phyloP scores from a whole-genome alignment of 23 tunicate species.

The Oikopleura dioica region DNA sequence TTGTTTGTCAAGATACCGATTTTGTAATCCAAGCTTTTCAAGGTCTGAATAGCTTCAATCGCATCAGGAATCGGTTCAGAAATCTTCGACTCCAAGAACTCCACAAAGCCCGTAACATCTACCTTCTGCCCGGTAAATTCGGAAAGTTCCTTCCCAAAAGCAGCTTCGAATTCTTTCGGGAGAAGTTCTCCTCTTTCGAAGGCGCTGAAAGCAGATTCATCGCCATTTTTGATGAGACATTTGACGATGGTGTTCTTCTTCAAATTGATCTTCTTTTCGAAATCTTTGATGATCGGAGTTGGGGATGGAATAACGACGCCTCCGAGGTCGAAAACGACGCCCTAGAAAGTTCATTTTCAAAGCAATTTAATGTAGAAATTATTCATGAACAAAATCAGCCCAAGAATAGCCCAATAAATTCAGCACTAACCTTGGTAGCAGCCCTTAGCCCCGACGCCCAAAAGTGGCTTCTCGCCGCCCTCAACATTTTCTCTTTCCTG shows the following conservation, averaged over 20 bases:
- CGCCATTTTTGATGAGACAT: constrained; percentile 31
- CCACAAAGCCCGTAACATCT: constrained; percentile 39
- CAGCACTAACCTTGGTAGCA: no score
- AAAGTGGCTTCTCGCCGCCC: no score
- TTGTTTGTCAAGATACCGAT: constrained; percentile 80
- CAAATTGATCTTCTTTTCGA: constrained; percentile 29
- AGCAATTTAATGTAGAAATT: no score
- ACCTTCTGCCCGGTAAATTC: constrained; percentile 25
- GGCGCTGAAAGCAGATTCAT: constrained; percentile 56
- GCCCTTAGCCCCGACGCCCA: no score
- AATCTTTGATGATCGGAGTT: constrained; percentile 63
- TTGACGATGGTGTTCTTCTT: constrained; percentile 47
- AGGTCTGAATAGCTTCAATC: constrained; percentile 39
- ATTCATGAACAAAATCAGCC: no score
- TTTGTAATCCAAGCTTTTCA: constrained; percentile 30
- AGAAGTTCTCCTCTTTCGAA: constrained; percentile 46
- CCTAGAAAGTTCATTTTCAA: no score
- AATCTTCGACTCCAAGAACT: constrained; percentile 46
- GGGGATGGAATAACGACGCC: constrained; percentile 90
- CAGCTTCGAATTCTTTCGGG: constrained; percentile 43
- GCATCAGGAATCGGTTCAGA: constrained; percentile 57
- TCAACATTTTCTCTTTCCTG: no score
- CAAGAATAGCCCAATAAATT: no score
- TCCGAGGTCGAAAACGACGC: constrained; percentile 94
- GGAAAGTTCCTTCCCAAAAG: constrained; percentile 54